Percentiles rank a stretch among this genome's conserved stretches.
Conservation (phyloP, 2,113 vertebrate genomes). For the Morphnarchus princeps region DNA sequence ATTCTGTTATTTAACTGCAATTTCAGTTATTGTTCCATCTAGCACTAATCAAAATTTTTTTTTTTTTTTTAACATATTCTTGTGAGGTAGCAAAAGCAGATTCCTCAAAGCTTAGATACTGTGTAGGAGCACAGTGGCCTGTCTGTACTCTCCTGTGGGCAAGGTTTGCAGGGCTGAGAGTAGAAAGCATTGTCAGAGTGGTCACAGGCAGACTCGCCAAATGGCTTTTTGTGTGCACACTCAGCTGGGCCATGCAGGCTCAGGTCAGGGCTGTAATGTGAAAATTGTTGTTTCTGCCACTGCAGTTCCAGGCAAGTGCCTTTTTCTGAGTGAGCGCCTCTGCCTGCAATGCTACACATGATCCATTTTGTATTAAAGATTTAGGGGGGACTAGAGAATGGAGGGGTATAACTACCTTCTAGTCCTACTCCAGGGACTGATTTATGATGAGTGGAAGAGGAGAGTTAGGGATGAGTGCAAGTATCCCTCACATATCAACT, state of each 20-base stretch:
- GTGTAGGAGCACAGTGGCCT: not conserved
- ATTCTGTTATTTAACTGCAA: not conserved
- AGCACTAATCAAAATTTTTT: not conserved
- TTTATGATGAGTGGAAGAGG: not conserved
- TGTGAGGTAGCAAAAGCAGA: not conserved
- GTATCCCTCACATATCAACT: rapidly evolving
- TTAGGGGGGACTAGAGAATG: not conserved
- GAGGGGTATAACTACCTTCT: not conserved
- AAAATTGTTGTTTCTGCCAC: not conserved
- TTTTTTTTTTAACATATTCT: not conserved
- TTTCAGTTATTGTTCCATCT: not conserved
- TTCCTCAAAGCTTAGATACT: not conserved
- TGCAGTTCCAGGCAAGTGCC: not conserved
- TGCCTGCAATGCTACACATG: not conserved
- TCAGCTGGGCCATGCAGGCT: rapidly evolving
- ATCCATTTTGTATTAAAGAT: not conserved
- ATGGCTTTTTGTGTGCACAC: rapidly evolving
- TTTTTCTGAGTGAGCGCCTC: not conserved
- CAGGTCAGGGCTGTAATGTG: not conserved
- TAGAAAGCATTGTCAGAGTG: rapidly evolving
- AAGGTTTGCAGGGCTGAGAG: not conserved
- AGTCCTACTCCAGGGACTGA: not conserved
- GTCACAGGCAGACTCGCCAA: not conserved
- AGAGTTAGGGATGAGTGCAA: not conserved
- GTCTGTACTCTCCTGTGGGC: not conserved